phyloP scores from a whole-genome alignment of 2,113 vertebrate species.

The Gobio gobio region DNA sequence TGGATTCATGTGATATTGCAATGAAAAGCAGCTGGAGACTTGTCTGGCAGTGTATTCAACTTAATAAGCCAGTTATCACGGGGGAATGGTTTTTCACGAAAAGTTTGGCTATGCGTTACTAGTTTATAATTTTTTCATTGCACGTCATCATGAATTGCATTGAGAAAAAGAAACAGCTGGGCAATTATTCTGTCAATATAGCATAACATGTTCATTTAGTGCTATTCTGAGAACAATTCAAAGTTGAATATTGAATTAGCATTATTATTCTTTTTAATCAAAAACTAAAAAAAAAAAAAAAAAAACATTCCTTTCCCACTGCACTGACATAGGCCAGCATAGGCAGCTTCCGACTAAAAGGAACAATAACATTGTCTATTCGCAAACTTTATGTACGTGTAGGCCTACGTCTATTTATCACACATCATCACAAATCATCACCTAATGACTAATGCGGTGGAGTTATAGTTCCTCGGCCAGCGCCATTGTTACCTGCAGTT shows the following conservation, averaged over 20 bases:
- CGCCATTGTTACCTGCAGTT: too few species aligned
- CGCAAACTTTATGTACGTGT: neutral
- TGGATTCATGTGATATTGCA: conserved; percentile 67
- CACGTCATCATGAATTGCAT: conserved; percentile 52
- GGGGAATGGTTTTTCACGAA: conserved; percentile 68
- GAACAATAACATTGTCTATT: neutral
- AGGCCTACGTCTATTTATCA: too few species aligned
- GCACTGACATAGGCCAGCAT: too few species aligned
- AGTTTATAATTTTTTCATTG: conserved; percentile 1
- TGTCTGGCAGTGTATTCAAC: conserved; percentile 69
- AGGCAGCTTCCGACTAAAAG: neutral
- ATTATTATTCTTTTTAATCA: neutral
- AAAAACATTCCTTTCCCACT: neutral
- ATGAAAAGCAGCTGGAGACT: conserved; percentile 56
- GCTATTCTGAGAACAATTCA: neutral
- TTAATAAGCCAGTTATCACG: conserved; percentile 69
- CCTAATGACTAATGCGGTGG: neutral
- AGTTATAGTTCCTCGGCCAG: too few species aligned
- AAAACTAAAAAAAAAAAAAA: too few species aligned
- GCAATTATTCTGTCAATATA: neutral
- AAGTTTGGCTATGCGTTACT: conserved; percentile 56
- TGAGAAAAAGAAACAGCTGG: conserved; percentile 41
- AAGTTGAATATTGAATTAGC: neutral
- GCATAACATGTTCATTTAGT: neutral
- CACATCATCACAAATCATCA: too few species aligned